Base-by-base conservation (phyloP, 1,140 invertebrate species). In the Pachyrhynchus sulphureomaculatus region DNA sequence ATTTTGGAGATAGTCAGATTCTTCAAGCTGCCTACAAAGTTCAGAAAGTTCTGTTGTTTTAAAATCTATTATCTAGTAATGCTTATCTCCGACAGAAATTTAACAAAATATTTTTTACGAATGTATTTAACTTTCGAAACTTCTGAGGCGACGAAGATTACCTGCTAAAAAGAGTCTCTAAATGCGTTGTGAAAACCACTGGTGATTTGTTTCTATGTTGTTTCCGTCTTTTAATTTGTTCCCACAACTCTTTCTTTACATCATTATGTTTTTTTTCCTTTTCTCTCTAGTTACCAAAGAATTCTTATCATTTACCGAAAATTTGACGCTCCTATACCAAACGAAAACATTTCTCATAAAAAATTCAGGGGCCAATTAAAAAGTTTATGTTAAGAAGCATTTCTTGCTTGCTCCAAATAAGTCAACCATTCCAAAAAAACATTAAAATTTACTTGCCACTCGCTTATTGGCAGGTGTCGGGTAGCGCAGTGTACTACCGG, bases 211-310 rank as follows among this genome's bases (percentile, higher is more conserved):
- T 24, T 57, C 68, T 64, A 0, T 72, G 68, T 51, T 75, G 71
- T n/a, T 71, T 69, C 1, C 73, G 20, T 15, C 56, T 47, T n/a
- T 66, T 54, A 32, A 74, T 74, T 63, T 75, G 70, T 1, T 67
- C 18, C 12, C 64, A 32, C 6, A 74, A 29, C 5, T 68, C 41
- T 18, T 72, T 71, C 51, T 74, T 71, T 45, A 69, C 71, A 51
- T 73, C 68, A 15, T 47, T 0, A n/a, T 55, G 51, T 34, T 37
- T 34, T 57, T 74, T 74, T 57, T 72, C 71, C 15, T 41, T 1
- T 33, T 53, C 65, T 18, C 45, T 10, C 52, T 15, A 9, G 0
- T 4, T 18, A 61, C 29, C 9, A 71, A 37, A 1, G 69, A 64
- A 49, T 64, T 20, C 72, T 71, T 74, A 44, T 33, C 37, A 15